phyloP scores from a whole-genome alignment of 2,888 invertebrate species.

The Sinelater perroti region DNA sequence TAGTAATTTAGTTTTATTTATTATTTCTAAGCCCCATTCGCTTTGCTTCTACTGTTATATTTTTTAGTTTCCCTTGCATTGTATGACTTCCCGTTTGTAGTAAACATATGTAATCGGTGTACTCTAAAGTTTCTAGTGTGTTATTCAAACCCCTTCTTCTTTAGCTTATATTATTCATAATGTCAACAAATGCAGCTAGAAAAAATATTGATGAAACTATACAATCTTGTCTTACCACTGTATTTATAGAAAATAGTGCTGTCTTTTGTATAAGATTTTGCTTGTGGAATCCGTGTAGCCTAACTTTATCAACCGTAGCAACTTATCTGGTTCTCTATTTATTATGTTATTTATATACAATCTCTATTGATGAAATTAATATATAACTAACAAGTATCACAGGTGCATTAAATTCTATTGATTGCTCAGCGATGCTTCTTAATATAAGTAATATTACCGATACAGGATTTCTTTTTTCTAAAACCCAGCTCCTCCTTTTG shows the following conservation, averaged over 20 bases:
- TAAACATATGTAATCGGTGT: background rate
- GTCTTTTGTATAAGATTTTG: background rate
- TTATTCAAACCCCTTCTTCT: background rate
- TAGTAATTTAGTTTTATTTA: too few relatives aligned
- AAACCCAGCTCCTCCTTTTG: background rate
- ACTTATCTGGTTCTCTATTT: constrained; percentile 8
- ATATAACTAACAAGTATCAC: too few relatives aligned
- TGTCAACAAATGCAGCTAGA: background rate
- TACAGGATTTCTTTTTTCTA: constrained; percentile 1
- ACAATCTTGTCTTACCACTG: constrained; percentile 7
- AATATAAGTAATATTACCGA: constrained; percentile 1
- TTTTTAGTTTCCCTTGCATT: background rate
- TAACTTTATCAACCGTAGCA: constrained; percentile 1
- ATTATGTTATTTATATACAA: background rate
- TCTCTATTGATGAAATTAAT: background rate
- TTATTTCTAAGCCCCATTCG: background rate
- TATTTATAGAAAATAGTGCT: too few relatives aligned
- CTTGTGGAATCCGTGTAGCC: background rate
- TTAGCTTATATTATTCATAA: background rate
- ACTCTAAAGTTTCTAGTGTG: constrained; percentile 4
- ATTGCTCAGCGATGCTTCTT: background rate
- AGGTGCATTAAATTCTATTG: constrained; percentile 3
- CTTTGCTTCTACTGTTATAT: background rate
- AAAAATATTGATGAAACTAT: constrained; percentile 2
- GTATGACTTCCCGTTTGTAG: background rate